Evolutionary conservation across 1,140 invertebrate genomes (phyloP), one percentile per base, ranked within the genome.

Genomic region (Holotrichia oblita): DNA sequence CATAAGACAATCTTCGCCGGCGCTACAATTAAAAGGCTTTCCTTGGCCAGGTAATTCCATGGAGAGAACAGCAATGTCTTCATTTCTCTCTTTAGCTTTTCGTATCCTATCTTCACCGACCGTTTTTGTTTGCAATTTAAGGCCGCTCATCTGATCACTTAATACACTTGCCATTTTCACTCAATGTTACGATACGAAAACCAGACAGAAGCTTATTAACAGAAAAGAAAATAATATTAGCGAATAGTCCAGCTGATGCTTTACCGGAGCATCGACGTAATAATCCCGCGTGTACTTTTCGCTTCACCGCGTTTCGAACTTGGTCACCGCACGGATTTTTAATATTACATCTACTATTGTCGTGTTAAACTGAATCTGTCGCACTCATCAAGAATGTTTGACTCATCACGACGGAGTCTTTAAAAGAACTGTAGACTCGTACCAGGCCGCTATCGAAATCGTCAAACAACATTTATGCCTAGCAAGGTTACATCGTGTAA

Each of bases 31-130:
- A 87, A 96, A 97, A 80, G 89, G 89, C 85, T 91, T 93, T 79
- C 93, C 91, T 83, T 94, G 93, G 80, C 91, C 92, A 0, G 93
- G 93, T 69, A 94, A 86, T 80, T 96, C 93, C 91, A 95, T 95
- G 77, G 93, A 94, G 79, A 96, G 88, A 83, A 96, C 92, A 59
- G 94, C 95, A 55, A 96, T 90, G 88, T 96, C 95, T 86, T 96
- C 95, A 85, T 95, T 93, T 83, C 92, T 93, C 80, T 95, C 94
- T 85, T 92, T 91, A 14, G 94, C 94, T 84, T 90, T 90, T 81
- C 90, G 89, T 82, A 94, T 94, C 83, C 93, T 88, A 10, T 95
- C 93, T 80, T 93, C 92, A 9, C 93, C 93, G 59, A 93, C 91
- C 20, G 91, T 94, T 87, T 94, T 94, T 42, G 92, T 93, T 77